phyloP scores from a whole-genome alignment of 2,888 invertebrate genomes.

The Volucella zonaria region DNA sequence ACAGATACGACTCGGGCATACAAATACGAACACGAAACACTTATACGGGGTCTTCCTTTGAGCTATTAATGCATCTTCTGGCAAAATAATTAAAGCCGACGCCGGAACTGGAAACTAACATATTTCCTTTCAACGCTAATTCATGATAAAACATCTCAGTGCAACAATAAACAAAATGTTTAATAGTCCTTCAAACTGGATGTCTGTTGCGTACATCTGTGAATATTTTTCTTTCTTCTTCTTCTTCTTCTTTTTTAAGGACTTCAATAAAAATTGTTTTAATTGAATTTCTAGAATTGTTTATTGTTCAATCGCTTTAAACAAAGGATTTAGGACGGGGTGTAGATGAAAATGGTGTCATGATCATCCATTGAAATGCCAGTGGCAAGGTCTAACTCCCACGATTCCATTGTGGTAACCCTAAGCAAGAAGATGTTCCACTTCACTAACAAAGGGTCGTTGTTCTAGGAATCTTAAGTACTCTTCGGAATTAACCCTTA shows the following conservation, averaged over 20 bases:
- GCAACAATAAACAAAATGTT: constrained; percentile 47
- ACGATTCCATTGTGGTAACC: constrained; percentile 36
- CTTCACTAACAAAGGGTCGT: constrained; percentile 31
- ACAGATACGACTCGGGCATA: too few relatives aligned
- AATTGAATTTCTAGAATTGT: constrained; percentile 58
- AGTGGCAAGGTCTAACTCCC: constrained; percentile 52
- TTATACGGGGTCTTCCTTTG: constrained; percentile 13
- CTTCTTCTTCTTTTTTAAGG: constrained; percentile 20
- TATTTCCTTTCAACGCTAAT: constrained; percentile 36
- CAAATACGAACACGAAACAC: too few relatives aligned
- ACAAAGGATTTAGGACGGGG: constrained; percentile 54
- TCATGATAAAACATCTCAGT: constrained; percentile 17
- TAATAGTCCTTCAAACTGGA: constrained; percentile 41
- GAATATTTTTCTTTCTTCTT: not conserved
- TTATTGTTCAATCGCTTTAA: constrained; percentile 49
- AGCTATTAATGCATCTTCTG: not conserved
- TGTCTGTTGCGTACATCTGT: constrained; percentile 48
- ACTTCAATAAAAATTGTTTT: constrained; percentile 45
- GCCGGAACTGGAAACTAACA: not conserved
- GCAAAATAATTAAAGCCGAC: not conserved
- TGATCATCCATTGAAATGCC: not conserved
- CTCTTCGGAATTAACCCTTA: constrained; percentile 39
- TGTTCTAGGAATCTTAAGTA: constrained; percentile 16
- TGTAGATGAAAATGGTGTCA: constrained; percentile 9
- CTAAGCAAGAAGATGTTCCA: constrained; percentile 5